A percentile compares a stretch with the other conserved stretches of the same genome.
These are phyloP conservation scores for Ammodytes marinus DNA, from an alignment of 2,113 vertebrate species.

Conservation along the genomic window DNA sequence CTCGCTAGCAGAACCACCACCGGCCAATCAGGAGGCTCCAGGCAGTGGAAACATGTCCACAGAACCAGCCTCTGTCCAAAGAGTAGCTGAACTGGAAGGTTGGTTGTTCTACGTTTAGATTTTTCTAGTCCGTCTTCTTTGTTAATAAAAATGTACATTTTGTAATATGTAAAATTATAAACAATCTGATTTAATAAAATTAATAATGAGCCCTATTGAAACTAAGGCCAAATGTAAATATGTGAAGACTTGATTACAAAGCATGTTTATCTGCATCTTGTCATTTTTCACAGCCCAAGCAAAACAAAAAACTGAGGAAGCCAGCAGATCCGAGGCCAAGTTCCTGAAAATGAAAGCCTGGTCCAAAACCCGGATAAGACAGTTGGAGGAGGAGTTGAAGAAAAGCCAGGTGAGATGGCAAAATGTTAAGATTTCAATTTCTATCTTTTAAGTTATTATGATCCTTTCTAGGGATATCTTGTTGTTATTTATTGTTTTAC, in stretches of 20 bases:
- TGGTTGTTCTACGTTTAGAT: neutral
- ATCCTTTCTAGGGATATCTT: too few relatives aligned
- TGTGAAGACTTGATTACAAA: neutral
- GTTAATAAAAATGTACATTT: neutral
- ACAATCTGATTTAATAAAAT: neutral
- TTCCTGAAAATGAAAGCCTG: slow-evolving; percentile 94
- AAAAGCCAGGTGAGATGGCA: slow-evolving; percentile 80
- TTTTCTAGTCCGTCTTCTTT: too few relatives aligned
- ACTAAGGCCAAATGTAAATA: neutral
- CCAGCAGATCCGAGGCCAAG: slow-evolving; percentile 90
- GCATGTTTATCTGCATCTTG: neutral
- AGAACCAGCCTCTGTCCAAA: slow-evolving; percentile 71
- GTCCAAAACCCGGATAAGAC: slow-evolving; percentile 91
- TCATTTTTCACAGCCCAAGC: slow-evolving; percentile 79
- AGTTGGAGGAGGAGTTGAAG: slow-evolving; percentile 91
- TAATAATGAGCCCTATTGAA: neutral
- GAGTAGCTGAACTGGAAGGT: slow-evolving; percentile 89
- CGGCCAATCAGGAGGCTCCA: slow-evolving; percentile 14
- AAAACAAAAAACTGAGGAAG: slow-evolving; percentile 90
- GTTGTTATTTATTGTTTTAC: neutral
- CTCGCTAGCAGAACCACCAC: neutral
- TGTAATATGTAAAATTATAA: neutral
- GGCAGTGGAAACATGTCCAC: neutral
- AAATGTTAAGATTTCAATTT: neutral
- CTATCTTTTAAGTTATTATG: neutral